Conservation (phyloP, 2,797 vertebrate genomes). For the Carapus acus region DNA sequence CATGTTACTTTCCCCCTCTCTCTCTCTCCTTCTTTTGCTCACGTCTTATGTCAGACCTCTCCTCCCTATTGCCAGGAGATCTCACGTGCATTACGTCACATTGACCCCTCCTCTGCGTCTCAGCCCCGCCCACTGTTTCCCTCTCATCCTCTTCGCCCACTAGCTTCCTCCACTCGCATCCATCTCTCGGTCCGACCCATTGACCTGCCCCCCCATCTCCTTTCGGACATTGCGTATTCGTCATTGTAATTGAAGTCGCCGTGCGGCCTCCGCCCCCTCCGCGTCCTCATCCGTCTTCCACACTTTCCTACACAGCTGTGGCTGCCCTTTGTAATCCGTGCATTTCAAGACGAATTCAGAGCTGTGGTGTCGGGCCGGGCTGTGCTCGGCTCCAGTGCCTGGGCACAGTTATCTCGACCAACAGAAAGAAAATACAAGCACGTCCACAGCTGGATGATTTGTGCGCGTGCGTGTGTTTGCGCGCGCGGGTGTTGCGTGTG, state of each 20-base stretch:
- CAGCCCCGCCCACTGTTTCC: not conserved
- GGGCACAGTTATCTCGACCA: slow-evolving; percentile 46
- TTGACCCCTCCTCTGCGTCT: not conserved
- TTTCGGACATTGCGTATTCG: not conserved
- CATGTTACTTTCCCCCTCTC: too few relatives aligned
- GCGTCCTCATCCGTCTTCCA: slow-evolving; percentile 26
- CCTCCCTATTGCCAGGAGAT: too few relatives aligned
- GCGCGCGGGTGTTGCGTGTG: slow-evolving; percentile 5
- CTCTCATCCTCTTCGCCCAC: not conserved
- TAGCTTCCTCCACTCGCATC: slow-evolving; percentile 12
- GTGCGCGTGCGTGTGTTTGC: slow-evolving; percentile 13
- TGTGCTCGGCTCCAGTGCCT: slow-evolving; percentile 38
- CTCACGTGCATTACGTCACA: too few relatives aligned
- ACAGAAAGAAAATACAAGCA: slow-evolving; percentile 48
- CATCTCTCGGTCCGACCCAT: slow-evolving; percentile 24
- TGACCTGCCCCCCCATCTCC: slow-evolving; percentile 4
- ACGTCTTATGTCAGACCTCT: slow-evolving; percentile 39
- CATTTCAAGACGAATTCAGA: slow-evolving; percentile 11
- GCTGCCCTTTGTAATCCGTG: slow-evolving; percentile 2
- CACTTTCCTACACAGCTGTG: not conserved
- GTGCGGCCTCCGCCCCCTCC: slow-evolving; percentile 7
- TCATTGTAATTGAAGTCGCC: slow-evolving; percentile 18
- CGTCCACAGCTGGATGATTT: slow-evolving; percentile 13
- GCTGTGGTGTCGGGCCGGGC: slow-evolving; percentile 40
- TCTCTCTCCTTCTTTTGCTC: too few relatives aligned